Evolutionary conservation across 2,113 vertebrate species (phyloP).

Genomic region (Hiodon tergisus): DNA sequence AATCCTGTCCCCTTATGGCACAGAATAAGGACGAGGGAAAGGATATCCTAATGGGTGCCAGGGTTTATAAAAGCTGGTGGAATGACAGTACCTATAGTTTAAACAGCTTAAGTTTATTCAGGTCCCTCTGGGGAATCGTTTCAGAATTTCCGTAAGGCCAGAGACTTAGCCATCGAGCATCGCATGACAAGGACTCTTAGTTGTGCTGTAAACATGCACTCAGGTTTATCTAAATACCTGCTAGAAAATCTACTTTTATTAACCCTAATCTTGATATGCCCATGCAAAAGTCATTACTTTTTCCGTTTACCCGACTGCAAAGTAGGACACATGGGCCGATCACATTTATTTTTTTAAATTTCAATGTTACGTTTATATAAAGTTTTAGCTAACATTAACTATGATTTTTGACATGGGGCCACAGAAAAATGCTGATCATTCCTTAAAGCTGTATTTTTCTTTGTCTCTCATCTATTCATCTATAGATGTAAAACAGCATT

Average conservation of each 20-base stretch:
- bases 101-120: slow-evolving; percentile 57
- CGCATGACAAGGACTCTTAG: slow-evolving; percentile 53
- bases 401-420: neutral
- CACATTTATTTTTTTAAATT: too few relatives aligned
- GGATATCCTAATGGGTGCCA: slow-evolving; percentile 53
- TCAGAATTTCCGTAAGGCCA: slow-evolving; percentile 49
- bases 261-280: slow-evolving; percentile 70
- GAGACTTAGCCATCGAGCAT: slow-evolving; percentile 42
- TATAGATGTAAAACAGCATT: slow-evolving; percentile 30
- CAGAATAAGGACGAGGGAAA: slow-evolving; percentile 32
- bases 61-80: slow-evolving; percentile 49
- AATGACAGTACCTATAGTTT: slow-evolving; percentile 47
- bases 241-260: slow-evolving; percentile 71
- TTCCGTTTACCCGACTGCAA: too few relatives aligned
- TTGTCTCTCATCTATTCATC: slow-evolving; percentile 41
- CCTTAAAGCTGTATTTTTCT: slow-evolving; percentile 30
- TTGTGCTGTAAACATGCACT: slow-evolving; percentile 21
- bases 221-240: slow-evolving; percentile 56
- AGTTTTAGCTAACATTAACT: slow-evolving; percentile 5
- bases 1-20: slow-evolving; percentile 54
- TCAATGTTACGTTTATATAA: slow-evolving; percentile 5
- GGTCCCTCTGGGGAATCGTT: slow-evolving; percentile 52
- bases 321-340: too few relatives aligned
- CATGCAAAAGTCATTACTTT: slow-evolving; percentile 40
- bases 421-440: slow-evolving; percentile 29